Evolutionary conservation across 2,113 vertebrate genomes (phyloP).

Genomic region (Semicossyphus pulcher): DNA sequence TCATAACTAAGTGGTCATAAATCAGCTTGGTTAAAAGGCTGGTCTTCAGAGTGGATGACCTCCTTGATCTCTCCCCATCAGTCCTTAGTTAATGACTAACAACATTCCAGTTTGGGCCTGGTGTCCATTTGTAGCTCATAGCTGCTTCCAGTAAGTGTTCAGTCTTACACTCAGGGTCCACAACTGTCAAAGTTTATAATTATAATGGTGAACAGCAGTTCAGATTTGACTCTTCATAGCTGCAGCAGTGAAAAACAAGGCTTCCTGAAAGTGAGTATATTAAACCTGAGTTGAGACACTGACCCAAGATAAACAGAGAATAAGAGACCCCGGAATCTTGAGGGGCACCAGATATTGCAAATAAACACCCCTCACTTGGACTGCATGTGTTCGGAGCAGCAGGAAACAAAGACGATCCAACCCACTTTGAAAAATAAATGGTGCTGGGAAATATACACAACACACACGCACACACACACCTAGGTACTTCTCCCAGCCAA

Average conservation of each 20-base stretch:
- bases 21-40: background rate
- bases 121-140: background rate
- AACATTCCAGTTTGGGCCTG: background rate
- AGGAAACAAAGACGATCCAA: slow-evolving; percentile 71
- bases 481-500: slow-evolving; percentile 46
- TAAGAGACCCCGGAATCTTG: slow-evolving; percentile 43
- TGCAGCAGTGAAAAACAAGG: slow-evolving; percentile 7
- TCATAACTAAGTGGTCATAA: no score
- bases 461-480: slow-evolving; percentile 38
- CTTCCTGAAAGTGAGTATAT: slow-evolving; percentile 22
- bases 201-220: no score
- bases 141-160: background rate
- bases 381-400: slow-evolving; percentile 60
- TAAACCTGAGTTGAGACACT: slow-evolving; percentile 26
- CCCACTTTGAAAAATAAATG: slow-evolving; percentile 78
- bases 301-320: slow-evolving; percentile 61
- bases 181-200: no score
- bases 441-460: slow-evolving; percentile 62
- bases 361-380: slow-evolving; percentile 71
- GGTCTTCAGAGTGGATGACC: background rate
- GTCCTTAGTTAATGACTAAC: background rate
- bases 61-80: background rate
- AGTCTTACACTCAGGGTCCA: background rate
- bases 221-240: slow-evolving; percentile 1
- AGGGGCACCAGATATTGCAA: slow-evolving; percentile 66